Percentiles rank a stretch among this genome's conserved stretches.
Evolutionary conservation across 30 jellyfish, hydroid and myxozoan genomes (phyloP).

Genomic region (Sanderia malayensis): DNA sequence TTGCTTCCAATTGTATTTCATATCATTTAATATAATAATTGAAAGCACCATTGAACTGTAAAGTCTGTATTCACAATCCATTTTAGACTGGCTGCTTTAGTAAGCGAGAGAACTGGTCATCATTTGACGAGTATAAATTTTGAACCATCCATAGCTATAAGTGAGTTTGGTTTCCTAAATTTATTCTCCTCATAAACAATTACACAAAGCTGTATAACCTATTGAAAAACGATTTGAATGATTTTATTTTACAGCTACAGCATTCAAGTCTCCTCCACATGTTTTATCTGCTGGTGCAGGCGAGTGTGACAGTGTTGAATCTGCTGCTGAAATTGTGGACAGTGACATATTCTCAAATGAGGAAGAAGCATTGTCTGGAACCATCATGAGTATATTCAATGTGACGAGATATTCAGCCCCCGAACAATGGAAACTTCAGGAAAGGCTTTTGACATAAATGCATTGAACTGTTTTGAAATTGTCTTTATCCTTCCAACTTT

Average conservation of each 20-base stretch:
- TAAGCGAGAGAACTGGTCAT: slow-evolving; percentile 40
- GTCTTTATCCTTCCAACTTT: too few species aligned
- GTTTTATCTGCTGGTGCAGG: slow-evolving; percentile 66
- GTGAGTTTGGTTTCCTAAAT: slow-evolving; percentile 16
- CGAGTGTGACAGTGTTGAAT: slow-evolving; percentile 53
- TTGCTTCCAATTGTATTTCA: neutral
- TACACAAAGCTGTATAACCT: too few species aligned
- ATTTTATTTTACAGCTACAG: slow-evolving; percentile 32
- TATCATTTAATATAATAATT: neutral
- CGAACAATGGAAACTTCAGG: neutral
- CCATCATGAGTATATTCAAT: slow-evolving; percentile 67
- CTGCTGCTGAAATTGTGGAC: slow-evolving; percentile 44
- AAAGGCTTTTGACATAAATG: too few species aligned
- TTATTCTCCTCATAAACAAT: too few species aligned
- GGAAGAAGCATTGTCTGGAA: slow-evolving; percentile 82
- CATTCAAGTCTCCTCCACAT: slow-evolving; percentile 55
- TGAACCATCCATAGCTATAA: slow-evolving; percentile 66
- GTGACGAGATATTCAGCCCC: slow-evolving; percentile 72
- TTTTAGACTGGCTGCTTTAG: slow-evolving; percentile 52
- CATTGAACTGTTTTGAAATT: too few species aligned
- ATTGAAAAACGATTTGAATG: too few species aligned
- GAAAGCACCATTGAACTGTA: neutral
- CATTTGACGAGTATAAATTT: slow-evolving; percentile 46
- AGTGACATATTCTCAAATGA: slow-evolving; percentile 56
- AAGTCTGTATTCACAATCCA: neutral